phyloP scores from a whole-genome alignment of 2,797 vertebrate species.

The Neosilurus mollespiculum region DNA sequence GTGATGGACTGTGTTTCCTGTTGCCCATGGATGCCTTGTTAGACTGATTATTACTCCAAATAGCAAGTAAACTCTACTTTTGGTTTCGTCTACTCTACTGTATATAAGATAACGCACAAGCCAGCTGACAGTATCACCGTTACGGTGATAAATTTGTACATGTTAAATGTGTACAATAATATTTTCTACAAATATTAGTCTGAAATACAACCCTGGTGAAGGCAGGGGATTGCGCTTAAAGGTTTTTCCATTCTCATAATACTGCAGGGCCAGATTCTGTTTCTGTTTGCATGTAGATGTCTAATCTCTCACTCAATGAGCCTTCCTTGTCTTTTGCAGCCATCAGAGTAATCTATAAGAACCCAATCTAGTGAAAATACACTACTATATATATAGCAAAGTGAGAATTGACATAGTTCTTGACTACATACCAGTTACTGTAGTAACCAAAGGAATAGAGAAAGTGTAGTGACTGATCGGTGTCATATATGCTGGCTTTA shows the following conservation, averaged over 20 bases:
- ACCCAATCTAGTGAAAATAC: background rate
- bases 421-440: constrained; percentile 27
- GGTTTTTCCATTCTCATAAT: too few species aligned
- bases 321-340: background rate
- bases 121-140: background rate
- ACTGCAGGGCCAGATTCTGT: background rate
- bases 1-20: too few species aligned
- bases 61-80: background rate
- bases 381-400: background rate
- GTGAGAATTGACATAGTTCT: constrained; percentile 2
- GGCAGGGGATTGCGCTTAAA: background rate
- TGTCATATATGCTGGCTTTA: background rate
- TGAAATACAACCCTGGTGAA: background rate
- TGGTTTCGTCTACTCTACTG: background rate
- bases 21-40: too few species aligned
- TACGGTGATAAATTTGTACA: too few species aligned
- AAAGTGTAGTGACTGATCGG: background rate
- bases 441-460: constrained; percentile 1
- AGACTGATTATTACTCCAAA: too few species aligned
- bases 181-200: background rate
- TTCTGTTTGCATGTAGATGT: background rate
- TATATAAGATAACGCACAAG: background rate
- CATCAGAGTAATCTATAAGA: background rate
- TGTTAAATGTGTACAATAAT: background rate
- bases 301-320: background rate